Evolutionary conservation across 2,113 vertebrate species (phyloP).

Genomic region (Brachyhypopomus gauderio): DNA sequence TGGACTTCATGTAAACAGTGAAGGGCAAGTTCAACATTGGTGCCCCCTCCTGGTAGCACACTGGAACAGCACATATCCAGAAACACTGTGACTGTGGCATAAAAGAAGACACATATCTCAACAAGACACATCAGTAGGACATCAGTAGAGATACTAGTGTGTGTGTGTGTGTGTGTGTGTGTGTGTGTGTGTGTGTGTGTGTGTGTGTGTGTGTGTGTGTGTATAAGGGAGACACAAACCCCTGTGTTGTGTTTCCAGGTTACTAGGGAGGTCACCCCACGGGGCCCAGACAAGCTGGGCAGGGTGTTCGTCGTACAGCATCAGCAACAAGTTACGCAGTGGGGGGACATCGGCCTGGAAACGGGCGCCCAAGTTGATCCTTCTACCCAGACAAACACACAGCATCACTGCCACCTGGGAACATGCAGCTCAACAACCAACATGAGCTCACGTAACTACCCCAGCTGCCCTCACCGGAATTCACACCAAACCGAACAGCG

Average conservation of each 20-base stretch:
- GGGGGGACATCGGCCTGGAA: constrained; percentile 78
- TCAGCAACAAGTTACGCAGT: constrained; percentile 55
- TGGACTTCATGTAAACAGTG: constrained; percentile 76
- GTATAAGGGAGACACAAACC: constrained; percentile 44
- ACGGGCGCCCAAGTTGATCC: constrained; percentile 76
- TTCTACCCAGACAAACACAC: constrained; percentile 61
- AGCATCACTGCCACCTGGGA: not conserved
- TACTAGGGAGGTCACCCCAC: constrained; percentile 68
- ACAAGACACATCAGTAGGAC: too few relatives aligned
- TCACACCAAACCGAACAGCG: not conserved
- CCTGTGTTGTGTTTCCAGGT: constrained; percentile 70
- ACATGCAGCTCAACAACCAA: not conserved
- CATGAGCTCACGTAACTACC: too few relatives aligned
- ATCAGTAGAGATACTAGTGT: not conserved
- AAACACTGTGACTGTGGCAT: constrained; percentile 67
- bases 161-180: not conserved
- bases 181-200: not conserved
- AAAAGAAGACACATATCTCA: not conserved
- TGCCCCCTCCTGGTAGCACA: constrained; percentile 75
- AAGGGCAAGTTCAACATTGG: constrained; percentile 75
- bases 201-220: not conserved
- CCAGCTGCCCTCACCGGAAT: not conserved
- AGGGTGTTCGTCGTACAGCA: constrained; percentile 54
- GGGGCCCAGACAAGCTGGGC: constrained; percentile 79
- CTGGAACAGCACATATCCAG: constrained; percentile 77